These are phyloP conservation scores for Sparidentex hasta DNA, from an alignment of 2,797 vertebrate genomes.

Conservation along the genomic window DNA sequence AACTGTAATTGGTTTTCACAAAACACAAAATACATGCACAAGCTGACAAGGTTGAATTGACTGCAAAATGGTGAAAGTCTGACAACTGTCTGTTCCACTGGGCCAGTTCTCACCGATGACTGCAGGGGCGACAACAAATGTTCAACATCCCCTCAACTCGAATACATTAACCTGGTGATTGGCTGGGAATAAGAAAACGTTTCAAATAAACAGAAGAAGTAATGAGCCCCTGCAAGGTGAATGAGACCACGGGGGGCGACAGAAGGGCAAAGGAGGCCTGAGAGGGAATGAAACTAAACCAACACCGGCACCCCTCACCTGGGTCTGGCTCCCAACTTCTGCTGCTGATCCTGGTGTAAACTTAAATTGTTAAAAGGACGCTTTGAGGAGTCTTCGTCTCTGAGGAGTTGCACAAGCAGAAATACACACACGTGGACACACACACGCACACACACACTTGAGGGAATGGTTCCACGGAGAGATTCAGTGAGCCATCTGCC, in stretches of 20 bases:
- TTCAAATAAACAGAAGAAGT: slow-evolving; percentile 47
- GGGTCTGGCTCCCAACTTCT: slow-evolving; percentile 44
- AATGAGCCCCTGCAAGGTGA: slow-evolving; percentile 66
- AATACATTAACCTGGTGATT: slow-evolving; percentile 55
- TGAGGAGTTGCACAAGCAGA: slow-evolving; percentile 62
- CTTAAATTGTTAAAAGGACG: slow-evolving; percentile 73
- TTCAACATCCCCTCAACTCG: slow-evolving; percentile 39
- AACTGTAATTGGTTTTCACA: not conserved
- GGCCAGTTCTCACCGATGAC: not conserved
- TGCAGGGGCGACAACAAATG: slow-evolving; percentile 28
- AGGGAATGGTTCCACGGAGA: slow-evolving; percentile 78
- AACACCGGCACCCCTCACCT: slow-evolving; percentile 19
- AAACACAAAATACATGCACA: not conserved
- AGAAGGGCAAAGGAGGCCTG: not conserved
- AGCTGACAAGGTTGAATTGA: not conserved
- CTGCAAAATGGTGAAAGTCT: slow-evolving; percentile 7
- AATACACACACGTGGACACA: slow-evolving; percentile 30
- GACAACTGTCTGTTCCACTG: not conserved
- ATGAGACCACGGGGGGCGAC: slow-evolving; percentile 38
- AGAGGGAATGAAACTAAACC: slow-evolving; percentile 30
- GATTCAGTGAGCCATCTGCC: slow-evolving; percentile 87
- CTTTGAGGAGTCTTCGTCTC: slow-evolving; percentile 72
- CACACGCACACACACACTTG: slow-evolving; percentile 54
- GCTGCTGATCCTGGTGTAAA: slow-evolving; percentile 63
- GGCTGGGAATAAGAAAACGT: slow-evolving; percentile 43